A percentile compares a stretch with the other conserved stretches of the same genome.
These are phyloP conservation scores for Phaonia tiefii DNA, from an alignment of 2,888 invertebrate genomes.

Conservation along the genomic window DNA sequence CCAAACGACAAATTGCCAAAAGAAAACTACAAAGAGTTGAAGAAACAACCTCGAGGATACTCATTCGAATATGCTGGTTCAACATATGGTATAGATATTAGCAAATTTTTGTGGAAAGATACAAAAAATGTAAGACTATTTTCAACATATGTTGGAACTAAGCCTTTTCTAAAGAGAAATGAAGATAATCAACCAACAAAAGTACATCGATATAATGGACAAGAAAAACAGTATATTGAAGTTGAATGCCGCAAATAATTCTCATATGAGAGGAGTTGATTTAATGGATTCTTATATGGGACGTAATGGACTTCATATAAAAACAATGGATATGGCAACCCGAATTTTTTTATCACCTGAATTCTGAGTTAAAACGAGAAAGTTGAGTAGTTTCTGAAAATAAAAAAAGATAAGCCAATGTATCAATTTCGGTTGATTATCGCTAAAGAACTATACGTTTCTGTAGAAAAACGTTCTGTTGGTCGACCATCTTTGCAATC, in stretches of 20 bases:
- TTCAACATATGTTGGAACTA: slow-evolving; percentile 75
- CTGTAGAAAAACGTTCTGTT: too few relatives aligned
- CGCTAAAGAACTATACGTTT: too few relatives aligned
- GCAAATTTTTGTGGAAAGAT: slow-evolving; percentile 73
- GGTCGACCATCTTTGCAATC: too few relatives aligned
- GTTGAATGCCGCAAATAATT: slow-evolving; percentile 69
- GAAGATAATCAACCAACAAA: slow-evolving; percentile 48
- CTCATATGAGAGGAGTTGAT: slow-evolving; percentile 72
- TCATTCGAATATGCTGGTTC: slow-evolving; percentile 52
- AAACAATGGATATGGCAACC: slow-evolving; percentile 31
- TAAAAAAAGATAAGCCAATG: too few relatives aligned
- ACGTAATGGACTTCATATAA: slow-evolving; percentile 20
- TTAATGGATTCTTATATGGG: slow-evolving; percentile 71
- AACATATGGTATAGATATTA: slow-evolving; percentile 61
- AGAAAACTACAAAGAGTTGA: slow-evolving; percentile 1
- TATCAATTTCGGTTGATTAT: too few relatives aligned
- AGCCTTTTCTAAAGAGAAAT: slow-evolving; percentile 62
- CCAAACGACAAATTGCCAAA: not conserved
- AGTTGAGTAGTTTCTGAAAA: too few relatives aligned
- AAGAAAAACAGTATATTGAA: slow-evolving; percentile 64
- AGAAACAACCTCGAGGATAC: not conserved
- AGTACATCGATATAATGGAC: slow-evolving; percentile 51
- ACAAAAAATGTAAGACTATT: slow-evolving; percentile 75
- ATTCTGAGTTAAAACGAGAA: too few relatives aligned
- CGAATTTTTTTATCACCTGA: too few relatives aligned